Conservation (phyloP, 2,888 invertebrate genomes). For the Lampropteryx suffumata region DNA sequence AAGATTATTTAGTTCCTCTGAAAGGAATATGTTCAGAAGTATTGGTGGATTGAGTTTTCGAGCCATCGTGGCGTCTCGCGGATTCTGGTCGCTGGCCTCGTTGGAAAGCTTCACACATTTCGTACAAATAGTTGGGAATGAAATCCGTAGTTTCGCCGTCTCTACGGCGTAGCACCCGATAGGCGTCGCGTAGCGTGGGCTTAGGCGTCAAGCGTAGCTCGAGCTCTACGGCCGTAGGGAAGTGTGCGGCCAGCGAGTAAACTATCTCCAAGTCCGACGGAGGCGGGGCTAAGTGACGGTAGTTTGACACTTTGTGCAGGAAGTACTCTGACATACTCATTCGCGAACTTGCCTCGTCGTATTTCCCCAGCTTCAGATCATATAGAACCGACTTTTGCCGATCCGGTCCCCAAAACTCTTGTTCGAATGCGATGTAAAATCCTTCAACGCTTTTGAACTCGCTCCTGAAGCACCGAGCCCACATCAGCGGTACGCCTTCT, state of each 20-base stretch:
- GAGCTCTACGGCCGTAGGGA: constrained; percentile 72
- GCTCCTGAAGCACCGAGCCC: constrained; percentile 72
- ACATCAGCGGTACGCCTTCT: constrained; percentile 73
- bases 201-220: constrained; percentile 74
- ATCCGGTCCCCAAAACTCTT: constrained; percentile 75
- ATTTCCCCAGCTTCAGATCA: constrained; percentile 76
- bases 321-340: constrained; percentile 78
- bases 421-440: constrained; percentile 70
- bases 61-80: constrained; percentile 55
- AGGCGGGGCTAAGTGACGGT: constrained; percentile 69
- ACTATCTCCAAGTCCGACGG: constrained; percentile 77
- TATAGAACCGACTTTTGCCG: constrained; percentile 73
- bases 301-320: constrained; percentile 74
- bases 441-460: constrained; percentile 65
- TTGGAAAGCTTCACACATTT: constrained; percentile 78
- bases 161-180: constrained; percentile 70
- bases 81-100: constrained; percentile 69
- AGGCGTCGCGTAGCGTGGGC: constrained; percentile 74
- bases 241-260: constrained; percentile 75
- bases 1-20: constrained; percentile 44
- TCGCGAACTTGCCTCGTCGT: constrained; percentile 59
- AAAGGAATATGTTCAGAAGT: constrained; percentile 44
- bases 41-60: constrained; percentile 43
- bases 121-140: constrained; percentile 75
- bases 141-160: constrained; percentile 72